phyloP scores from a whole-genome alignment of 2,113 vertebrate genomes.

The Pygoscelis adeliae region DNA sequence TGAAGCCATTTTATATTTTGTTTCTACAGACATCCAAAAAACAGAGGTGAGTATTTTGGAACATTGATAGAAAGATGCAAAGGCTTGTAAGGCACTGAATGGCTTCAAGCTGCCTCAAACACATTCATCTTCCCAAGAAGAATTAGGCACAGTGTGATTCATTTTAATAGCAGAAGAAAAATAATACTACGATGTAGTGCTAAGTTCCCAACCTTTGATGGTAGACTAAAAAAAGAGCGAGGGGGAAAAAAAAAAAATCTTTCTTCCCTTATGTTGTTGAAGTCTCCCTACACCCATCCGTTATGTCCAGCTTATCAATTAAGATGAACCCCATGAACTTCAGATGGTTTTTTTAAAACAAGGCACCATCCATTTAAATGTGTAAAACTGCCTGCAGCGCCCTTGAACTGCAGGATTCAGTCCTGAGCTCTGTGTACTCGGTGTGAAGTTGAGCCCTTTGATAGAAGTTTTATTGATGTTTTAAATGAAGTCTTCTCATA shows the following conservation, averaged over 20 bases:
- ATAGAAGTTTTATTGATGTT: constrained; percentile 71
- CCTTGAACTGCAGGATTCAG: constrained; percentile 52
- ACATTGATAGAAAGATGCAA: constrained; percentile 75
- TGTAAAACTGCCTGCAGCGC: constrained; percentile 66
- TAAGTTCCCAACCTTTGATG: constrained; percentile 75
- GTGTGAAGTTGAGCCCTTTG: constrained; percentile 70
- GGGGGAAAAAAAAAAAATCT: neutral
- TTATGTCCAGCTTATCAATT: constrained; percentile 78
- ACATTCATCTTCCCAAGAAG: constrained; percentile 78
- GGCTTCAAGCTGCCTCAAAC: constrained; percentile 75
- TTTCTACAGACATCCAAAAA: constrained; percentile 74
- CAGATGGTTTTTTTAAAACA: constrained; percentile 69
- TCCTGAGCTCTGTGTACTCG: constrained; percentile 65
- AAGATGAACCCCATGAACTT: constrained; percentile 74
- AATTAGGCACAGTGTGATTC: constrained; percentile 78
- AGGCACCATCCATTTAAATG: constrained; percentile 68
- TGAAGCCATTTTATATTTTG: constrained; percentile 77
- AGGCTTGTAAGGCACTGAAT: constrained; percentile 67
- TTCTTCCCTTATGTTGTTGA: constrained; percentile 70
- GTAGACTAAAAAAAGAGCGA: constrained; percentile 50
- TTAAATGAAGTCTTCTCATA: constrained; percentile 64
- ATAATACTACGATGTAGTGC: constrained; percentile 73
- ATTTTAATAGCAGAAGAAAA: constrained; percentile 80
- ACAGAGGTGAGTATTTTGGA: constrained; percentile 72
- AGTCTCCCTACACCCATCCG: constrained; percentile 76